phyloP scores from a whole-genome alignment of 2,888 invertebrate species.

The Apamea monoglypha region DNA sequence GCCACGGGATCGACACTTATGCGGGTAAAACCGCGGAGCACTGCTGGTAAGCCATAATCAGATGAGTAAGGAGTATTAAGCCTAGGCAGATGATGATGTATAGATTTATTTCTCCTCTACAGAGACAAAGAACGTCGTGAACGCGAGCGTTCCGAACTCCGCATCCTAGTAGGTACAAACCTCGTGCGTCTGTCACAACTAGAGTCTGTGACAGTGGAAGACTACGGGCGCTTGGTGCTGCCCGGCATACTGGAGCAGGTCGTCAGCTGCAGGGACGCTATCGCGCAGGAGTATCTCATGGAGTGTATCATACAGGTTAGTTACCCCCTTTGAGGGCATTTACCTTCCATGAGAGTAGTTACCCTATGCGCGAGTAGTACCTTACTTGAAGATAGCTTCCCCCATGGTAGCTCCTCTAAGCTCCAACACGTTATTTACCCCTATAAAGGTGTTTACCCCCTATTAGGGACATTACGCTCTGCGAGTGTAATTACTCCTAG shows the following conservation, averaged over 20 bases:
- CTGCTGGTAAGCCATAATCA: too few relatives aligned
- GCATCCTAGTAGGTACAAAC: conserved; percentile 99
- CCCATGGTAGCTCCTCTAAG: too few relatives aligned
- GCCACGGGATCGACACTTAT: too few relatives aligned
- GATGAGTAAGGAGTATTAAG: too few relatives aligned
- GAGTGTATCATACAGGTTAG: conserved; percentile 98
- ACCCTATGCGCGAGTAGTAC: too few relatives aligned
- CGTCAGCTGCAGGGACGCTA: conserved; percentile 99
- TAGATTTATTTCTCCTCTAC: conserved; percentile 6
- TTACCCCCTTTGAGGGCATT: not conserved
- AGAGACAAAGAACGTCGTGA: conserved; percentile 97
- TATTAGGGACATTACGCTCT: too few relatives aligned
- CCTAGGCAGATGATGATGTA: too few relatives aligned
- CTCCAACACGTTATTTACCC: too few relatives aligned
- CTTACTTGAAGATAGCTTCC: too few relatives aligned
- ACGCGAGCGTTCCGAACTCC: conserved; percentile 97
- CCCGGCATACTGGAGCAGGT: conserved; percentile 99
- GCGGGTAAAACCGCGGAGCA: too few relatives aligned
- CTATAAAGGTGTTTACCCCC: not conserved
- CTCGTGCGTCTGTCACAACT: conserved; percentile 98
- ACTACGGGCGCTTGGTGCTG: conserved; percentile 97
- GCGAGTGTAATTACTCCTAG: not conserved
- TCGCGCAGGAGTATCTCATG: conserved; percentile 99
- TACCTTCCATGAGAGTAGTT: too few relatives aligned
- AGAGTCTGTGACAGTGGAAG: conserved; percentile 97